A percentile compares a stretch with the other conserved stretches of the same genome.
phyloP scores from a whole-genome alignment of 2,113 vertebrate species.

The Naja naja region DNA sequence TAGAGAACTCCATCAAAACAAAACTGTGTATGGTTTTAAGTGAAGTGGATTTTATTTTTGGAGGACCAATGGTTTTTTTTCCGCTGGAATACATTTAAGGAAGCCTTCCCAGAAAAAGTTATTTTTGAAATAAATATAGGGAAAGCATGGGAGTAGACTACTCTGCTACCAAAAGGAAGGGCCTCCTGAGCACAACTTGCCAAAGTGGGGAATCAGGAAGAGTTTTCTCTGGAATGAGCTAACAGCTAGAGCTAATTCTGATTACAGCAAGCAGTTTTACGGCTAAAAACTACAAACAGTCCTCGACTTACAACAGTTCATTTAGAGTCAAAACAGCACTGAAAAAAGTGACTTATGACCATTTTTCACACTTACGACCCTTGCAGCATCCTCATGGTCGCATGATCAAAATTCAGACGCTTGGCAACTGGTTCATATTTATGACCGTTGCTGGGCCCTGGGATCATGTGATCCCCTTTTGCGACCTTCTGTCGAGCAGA shows the following conservation, averaged over 20 bases:
- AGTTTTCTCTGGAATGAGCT: background rate
- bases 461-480: too few relatives aligned
- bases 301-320: too few relatives aligned
- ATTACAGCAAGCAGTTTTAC: background rate
- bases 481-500: too few relatives aligned
- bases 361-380: too few relatives aligned
- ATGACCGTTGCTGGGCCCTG: too few relatives aligned
- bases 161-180: background rate
- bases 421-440: too few relatives aligned
- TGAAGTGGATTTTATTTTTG: background rate
- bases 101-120: background rate
- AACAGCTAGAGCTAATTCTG: background rate
- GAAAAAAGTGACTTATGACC: too few relatives aligned
- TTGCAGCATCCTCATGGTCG: too few relatives aligned
- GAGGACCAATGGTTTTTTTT: background rate
- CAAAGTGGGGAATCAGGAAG: background rate
- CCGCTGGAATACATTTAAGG: background rate
- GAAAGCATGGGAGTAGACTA: background rate
- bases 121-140: background rate
- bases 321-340: too few relatives aligned
- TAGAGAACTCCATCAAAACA: background rate
- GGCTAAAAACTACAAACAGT: background rate
- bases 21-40: background rate
- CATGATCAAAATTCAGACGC: too few relatives aligned
- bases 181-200: background rate